These are phyloP conservation scores for Pseudomyrmex concolor DNA, from an alignment of 1,140 invertebrate species.

Conservation along the genomic window DNA sequence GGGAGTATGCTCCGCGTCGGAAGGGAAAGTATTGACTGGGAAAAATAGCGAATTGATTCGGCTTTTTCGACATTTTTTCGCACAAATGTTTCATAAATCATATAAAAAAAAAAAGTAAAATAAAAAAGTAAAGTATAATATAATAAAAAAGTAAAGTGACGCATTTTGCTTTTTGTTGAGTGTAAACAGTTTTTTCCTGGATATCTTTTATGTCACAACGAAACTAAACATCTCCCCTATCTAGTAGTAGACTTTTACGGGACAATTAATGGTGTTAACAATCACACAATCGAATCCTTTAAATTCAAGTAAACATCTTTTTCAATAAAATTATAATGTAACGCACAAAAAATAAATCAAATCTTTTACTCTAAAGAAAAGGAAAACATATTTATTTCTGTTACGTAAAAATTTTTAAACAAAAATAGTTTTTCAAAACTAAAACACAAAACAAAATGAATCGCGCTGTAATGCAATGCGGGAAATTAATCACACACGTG, in stretches of 20 bases:
- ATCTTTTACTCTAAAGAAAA: not conserved
- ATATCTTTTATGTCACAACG: too few relatives aligned
- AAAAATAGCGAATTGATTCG: constrained; percentile 50
- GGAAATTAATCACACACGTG: not conserved
- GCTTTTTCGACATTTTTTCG: constrained; percentile 1
- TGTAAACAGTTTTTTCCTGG: too few relatives aligned
- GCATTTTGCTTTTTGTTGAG: too few relatives aligned
- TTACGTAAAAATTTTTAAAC: not conserved
- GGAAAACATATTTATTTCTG: not conserved
- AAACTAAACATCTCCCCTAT: too few relatives aligned
- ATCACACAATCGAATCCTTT: too few relatives aligned
- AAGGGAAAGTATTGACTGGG: constrained; percentile 69
- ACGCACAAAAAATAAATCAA: not conserved
- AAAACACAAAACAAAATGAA: not conserved
- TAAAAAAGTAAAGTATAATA: too few relatives aligned
- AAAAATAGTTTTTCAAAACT: constrained; percentile 11
- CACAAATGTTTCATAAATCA: not conserved
- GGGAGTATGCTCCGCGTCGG: constrained; percentile 74
- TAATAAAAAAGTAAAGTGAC: too few relatives aligned
- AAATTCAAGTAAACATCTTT: too few relatives aligned
- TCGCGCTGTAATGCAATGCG: not conserved
- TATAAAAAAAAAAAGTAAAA: not conserved
- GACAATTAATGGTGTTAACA: too few relatives aligned
- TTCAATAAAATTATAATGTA: too few relatives aligned
- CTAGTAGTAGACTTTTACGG: too few relatives aligned